A percentile compares a stretch with the other conserved stretches of the same genome.
Evolutionary conservation across 2,888 invertebrate genomes (phyloP).

Genomic region (Melangyna quadrimaculata): DNA sequence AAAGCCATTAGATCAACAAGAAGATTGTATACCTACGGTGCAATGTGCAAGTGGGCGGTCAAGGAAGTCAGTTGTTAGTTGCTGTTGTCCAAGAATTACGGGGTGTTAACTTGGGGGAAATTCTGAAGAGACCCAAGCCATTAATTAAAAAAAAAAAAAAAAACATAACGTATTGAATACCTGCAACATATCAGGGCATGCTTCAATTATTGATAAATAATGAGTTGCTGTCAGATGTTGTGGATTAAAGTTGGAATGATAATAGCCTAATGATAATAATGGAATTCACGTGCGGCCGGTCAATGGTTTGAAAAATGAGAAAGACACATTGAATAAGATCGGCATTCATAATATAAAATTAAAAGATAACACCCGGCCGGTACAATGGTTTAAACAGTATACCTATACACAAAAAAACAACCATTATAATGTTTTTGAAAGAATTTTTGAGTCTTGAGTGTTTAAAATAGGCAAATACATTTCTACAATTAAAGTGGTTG

Average conservation of each 20-base stretch:
- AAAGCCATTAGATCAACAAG: slow-evolving; percentile 55
- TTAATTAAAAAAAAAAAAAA: slow-evolving; percentile 4
- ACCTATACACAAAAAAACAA: too few species aligned
- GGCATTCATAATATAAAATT: background rate
- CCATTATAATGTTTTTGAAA: too few species aligned
- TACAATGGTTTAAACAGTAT: too few species aligned
- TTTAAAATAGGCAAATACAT: too few species aligned
- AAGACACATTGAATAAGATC: background rate
- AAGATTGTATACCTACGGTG: background rate
- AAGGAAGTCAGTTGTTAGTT: slow-evolving; percentile 40
- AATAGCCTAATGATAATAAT: background rate
- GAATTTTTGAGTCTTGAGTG: too few species aligned
- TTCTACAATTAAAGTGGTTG: too few species aligned
- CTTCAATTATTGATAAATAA: slow-evolving; percentile 22
- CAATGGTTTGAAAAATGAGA: background rate
- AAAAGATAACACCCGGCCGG: background rate
- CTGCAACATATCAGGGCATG: background rate
- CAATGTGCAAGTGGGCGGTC: slow-evolving; percentile 40
- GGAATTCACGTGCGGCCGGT: background rate
- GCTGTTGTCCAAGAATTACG: slow-evolving; percentile 31
- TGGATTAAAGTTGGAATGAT: background rate
- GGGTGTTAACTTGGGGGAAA: slow-evolving; percentile 27
- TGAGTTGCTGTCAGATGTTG: slow-evolving; percentile 19
- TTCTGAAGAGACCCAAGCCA: background rate
- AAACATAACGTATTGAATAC: slow-evolving; percentile 1